phyloP scores from a whole-genome alignment of 2,113 vertebrate genomes.

The Ellobius talpinus region DNA sequence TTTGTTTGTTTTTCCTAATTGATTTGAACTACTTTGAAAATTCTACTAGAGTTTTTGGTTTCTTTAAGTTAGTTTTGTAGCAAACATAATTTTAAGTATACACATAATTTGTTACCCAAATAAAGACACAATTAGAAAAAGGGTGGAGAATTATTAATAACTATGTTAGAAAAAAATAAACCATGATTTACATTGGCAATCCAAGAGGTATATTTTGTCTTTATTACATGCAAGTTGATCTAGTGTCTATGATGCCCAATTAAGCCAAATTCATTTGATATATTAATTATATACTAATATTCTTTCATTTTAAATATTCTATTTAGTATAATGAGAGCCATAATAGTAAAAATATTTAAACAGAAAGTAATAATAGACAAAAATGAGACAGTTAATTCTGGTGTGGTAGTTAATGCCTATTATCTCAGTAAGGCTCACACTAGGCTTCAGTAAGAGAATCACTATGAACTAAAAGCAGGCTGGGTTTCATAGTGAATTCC shows the following conservation, averaged over 20 bases:
- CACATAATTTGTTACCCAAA: constrained; percentile 2
- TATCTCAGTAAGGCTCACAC: neutral
- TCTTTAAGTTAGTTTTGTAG: neutral
- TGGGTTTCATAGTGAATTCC: neutral
- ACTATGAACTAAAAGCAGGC: neutral
- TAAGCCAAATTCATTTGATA: neutral
- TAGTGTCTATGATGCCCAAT: neutral
- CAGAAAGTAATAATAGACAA: neutral
- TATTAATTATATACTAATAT: neutral
- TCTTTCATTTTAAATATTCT: neutral
- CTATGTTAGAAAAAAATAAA: neutral
- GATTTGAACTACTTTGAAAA: neutral
- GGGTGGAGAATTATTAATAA: neutral
- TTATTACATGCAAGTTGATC: neutral
- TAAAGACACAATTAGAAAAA: constrained; percentile 5
- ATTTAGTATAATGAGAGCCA: neutral
- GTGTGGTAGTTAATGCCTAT: neutral
- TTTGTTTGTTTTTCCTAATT: neutral
- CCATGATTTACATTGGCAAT: neutral
- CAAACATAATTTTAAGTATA: neutral
- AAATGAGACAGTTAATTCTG: neutral
- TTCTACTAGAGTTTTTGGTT: neutral
- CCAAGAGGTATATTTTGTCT: neutral
- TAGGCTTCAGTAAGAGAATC: neutral
- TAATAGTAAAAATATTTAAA: neutral